Conservation (phyloP, 2,113 vertebrate species). For the Sturnus vulgaris region DNA sequence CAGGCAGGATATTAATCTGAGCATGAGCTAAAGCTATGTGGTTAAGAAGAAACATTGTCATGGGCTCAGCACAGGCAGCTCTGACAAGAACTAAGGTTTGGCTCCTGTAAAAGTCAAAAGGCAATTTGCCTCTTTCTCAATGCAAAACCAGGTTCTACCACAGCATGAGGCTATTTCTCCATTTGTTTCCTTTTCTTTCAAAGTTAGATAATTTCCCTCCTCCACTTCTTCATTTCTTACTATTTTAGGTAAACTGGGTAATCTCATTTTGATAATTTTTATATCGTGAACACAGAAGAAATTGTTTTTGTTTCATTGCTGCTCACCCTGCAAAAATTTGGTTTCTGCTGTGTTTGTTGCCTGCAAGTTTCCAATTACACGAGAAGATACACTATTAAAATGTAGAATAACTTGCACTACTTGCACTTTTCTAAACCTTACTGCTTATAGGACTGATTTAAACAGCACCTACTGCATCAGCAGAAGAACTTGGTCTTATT, state of each 20-base stretch:
- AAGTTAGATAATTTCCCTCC: background rate
- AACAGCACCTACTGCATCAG: background rate
- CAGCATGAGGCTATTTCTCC: constrained; percentile 40
- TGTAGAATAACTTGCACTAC: background rate
- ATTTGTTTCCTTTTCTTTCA: background rate
- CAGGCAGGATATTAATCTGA: background rate
- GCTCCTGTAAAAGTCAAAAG: background rate
- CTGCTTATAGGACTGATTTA: background rate
- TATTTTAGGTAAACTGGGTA: background rate
- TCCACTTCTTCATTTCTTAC: background rate
- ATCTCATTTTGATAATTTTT: background rate
- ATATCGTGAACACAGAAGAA: background rate
- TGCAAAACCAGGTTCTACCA: constrained; percentile 28
- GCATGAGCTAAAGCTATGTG: fast-evolving
- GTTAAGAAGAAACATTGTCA: background rate
- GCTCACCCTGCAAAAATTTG: background rate
- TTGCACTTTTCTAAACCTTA: background rate
- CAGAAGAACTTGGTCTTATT: background rate
- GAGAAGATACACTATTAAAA: background rate
- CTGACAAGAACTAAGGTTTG: background rate
- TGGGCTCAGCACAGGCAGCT: background rate
- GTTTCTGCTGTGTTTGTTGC: background rate
- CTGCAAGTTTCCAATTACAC: background rate
- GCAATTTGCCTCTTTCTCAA: background rate
- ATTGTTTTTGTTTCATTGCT: background rate